Evolutionary conservation across 2,888 invertebrate species (phyloP), one percentile per base, ranked within the genome.

Genomic region (Napeogenes sylphis): DNA sequence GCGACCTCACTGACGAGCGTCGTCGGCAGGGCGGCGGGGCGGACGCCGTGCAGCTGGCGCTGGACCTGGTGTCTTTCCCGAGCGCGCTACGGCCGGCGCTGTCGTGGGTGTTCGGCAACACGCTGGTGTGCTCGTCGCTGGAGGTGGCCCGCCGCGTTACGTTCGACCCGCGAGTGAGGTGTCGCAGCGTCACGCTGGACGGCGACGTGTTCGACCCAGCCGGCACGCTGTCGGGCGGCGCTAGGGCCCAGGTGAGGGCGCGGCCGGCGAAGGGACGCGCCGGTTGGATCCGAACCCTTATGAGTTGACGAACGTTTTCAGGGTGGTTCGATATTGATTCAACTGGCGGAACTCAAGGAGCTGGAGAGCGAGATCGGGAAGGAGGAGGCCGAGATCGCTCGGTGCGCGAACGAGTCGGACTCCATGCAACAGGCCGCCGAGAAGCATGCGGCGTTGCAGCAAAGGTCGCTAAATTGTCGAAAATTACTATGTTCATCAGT

Each of bases 151-250:
- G 94, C 80, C 92, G 92, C 83, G 93, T 98, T 4, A 94, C 96
- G 4, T 98, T 95, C 84, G 92, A 97, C 83, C 91, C 91, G 12
- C 83, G 87, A 56, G 93, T 96, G 64, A 87, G 90, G 71, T 92
- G 92, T 46, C 93, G 94, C 67, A 93, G 94, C 76, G 97, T 99
- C 32, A 98, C 99, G 1, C 83, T 97, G 4, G 97, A 97, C 70
- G 99, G 99, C 0, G 99, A 99, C 82, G 93, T 95, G 45, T 95
- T 95, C 71, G 97, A 98, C 86, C 98, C 99, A 0, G 91, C 94
- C 58, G 99, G 99, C 73, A 95, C 95, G 8, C 90, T 99, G 45
- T 94, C 96, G 61, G 99, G 99, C 75, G 99, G 99, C 79, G 93
- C 95, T 0, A 79, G 90, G 51, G 90, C 91, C 4, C 92, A 92